A percentile compares a stretch with the other conserved stretches of the same genome.
Evolutionary conservation across 2,888 invertebrate genomes (phyloP).

Genomic region (Protonemura montana): DNA sequence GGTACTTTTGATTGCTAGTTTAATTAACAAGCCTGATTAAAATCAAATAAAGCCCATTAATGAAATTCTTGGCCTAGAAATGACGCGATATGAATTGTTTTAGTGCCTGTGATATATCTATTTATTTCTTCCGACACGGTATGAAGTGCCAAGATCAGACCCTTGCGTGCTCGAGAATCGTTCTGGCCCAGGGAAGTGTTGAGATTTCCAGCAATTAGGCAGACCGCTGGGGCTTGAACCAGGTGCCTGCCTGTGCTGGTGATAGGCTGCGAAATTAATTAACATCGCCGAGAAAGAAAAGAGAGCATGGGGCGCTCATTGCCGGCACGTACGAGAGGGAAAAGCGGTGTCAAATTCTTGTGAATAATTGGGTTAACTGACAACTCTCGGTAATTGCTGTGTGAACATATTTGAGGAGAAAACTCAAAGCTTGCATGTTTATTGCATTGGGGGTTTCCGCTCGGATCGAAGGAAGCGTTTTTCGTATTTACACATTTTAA

Average conservation of each 20-base stretch:
- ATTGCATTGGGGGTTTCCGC: no score
- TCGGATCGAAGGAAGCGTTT: no score
- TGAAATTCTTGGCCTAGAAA: conserved; percentile 12
- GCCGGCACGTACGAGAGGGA: no score
- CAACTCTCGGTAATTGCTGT: no score
- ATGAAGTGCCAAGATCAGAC: background rate
- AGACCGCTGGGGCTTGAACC: background rate
- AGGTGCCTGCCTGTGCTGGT: background rate
- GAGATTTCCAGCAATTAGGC: background rate
- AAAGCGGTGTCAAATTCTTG: no score
- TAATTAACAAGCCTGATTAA: background rate
- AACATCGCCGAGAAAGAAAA: no score
- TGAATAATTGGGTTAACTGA: no score
- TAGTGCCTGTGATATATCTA: background rate
- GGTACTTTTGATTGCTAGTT: no score
- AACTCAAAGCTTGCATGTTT: no score
- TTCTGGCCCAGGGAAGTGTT: background rate
- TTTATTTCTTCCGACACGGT: background rate
- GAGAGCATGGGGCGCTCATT: no score
- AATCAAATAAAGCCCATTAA: background rate
- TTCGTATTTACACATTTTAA: no score
- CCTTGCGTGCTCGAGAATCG: background rate
- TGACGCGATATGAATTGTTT: background rate
- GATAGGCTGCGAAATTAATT: background rate
- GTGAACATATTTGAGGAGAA: no score